Conservation (phyloP, 2,888 invertebrate genomes). For the Crepidodera aurea region DNA sequence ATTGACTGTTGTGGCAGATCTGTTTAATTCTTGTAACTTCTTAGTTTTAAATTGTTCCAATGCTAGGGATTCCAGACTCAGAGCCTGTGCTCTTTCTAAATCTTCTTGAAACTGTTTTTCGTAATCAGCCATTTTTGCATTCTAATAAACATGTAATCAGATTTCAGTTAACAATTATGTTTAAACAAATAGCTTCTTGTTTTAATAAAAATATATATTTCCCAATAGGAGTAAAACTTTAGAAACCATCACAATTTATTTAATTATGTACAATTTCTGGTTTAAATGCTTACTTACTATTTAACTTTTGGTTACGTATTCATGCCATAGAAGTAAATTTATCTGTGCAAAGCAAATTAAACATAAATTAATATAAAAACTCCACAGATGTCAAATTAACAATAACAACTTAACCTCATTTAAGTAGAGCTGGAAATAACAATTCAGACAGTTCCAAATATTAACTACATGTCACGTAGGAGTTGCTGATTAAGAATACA, state of each 20-base stretch:
- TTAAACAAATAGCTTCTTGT: background rate
- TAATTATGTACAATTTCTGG: background rate
- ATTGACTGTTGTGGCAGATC: constrained; percentile 36
- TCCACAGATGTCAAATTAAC: constrained; percentile 34
- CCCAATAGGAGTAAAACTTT: background rate
- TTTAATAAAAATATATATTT: constrained; percentile 1
- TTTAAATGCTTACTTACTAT: background rate
- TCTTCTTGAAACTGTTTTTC: constrained; percentile 87
- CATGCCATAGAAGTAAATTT: constrained; percentile 11
- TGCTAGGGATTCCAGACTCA: constrained; percentile 86
- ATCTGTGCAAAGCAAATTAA: constrained; percentile 20
- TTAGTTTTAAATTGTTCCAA: constrained; percentile 83
- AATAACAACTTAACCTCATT: constrained; percentile 33
- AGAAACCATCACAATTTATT: background rate
- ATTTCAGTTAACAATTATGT: background rate
- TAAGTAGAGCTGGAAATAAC: background rate
- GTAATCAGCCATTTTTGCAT: constrained; percentile 65
- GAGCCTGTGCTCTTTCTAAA: constrained; percentile 85
- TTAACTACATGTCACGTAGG: no score
- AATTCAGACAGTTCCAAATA: background rate
- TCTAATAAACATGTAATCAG: constrained; percentile 1
- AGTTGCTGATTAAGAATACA: no score
- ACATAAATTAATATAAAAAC: constrained; percentile 21
- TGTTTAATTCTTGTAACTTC: constrained; percentile 59
- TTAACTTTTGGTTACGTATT: constrained; percentile 16